phyloP scores from a whole-genome alignment of 53 echinoderm and acorn worm genomes.

The Pentamera pediparva region DNA sequence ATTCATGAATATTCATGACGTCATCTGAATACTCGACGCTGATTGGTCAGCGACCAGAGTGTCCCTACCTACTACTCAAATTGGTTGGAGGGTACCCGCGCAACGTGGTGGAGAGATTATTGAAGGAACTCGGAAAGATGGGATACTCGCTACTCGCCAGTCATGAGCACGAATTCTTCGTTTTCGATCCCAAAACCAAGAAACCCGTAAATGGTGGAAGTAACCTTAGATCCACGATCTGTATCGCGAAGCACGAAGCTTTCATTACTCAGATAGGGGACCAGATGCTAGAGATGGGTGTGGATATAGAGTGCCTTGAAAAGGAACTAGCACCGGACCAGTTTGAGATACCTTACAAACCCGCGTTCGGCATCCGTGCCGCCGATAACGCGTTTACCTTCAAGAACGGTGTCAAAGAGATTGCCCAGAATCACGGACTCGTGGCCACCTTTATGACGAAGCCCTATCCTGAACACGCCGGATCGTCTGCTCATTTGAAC shows the following conservation, averaged over 20 bases:
- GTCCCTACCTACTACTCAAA: no score
- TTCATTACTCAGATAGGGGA: conserved; percentile 45
- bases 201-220: conserved; percentile 49
- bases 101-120: conserved; percentile 55
- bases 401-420: conserved; percentile 66
- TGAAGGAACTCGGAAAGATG: conserved; percentile 47
- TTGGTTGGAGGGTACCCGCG: conserved; percentile 57
- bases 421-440: conserved; percentile 49
- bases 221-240: conserved; percentile 51
- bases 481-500: conserved; percentile 46
- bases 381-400: conserved; percentile 64
- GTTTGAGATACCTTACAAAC: conserved; percentile 55
- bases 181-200: conserved; percentile 56
- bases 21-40: no score
- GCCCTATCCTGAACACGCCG: conserved; percentile 43
- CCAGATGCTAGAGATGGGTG: conserved; percentile 48
- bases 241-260: not conserved
- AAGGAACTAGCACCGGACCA: conserved; percentile 63
- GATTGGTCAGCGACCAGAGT: no score
- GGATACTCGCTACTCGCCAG: conserved; percentile 76
- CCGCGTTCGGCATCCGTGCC: conserved; percentile 61
- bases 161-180: conserved; percentile 87
- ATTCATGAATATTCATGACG: no score
- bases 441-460: conserved; percentile 51
- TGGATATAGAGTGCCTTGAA: conserved; percentile 57